Base-by-base conservation (phyloP, 2,888 invertebrate species). In the Pammene aurita region DNA sequence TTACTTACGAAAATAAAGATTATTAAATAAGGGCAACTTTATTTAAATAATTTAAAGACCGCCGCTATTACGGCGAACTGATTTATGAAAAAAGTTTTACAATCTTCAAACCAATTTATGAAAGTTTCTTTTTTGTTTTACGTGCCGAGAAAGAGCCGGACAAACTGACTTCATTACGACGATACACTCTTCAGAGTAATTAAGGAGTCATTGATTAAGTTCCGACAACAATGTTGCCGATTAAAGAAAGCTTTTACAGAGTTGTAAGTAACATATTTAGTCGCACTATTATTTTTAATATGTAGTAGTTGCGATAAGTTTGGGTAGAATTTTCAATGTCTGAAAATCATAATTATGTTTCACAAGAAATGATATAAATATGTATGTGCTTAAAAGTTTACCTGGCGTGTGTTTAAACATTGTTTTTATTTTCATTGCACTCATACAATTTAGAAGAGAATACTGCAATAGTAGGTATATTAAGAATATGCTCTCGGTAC, bases 71-170 rank as follows among this genome's bases (percentile, higher is more conserved):
- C 72, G 75, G 73, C 70, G 76, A 76, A 78, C 79, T 82, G 85
- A 88, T 87, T 87, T 86, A 86, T 86, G 84, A 84, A 86, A 83
- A 87, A 86, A 86, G 84, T 87, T 87, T 77, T 58, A 75, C 78
- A 82, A 81, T 79, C 83, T 84, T 80, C 82, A 82, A 84, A 86
- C 82, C 82, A 85, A 85, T 86, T 88, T 83, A 76, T 76, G 75
- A 75, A 84, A 84, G 79, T 84, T 85, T 63, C 52, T 60, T 69
- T 82, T 84, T 82, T 80, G 81, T 83, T 82, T 83, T 80, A 83
- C 78, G 78, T 78, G 80, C 77, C 76, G 76, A 75, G 76, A 79
- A 79, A 80, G 80, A 76, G 77, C 76, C 62, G 78, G 78, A 81
- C 82, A 82, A 77, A 78, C 76, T 81, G 80, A 77, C 75, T 75